Conservation (phyloP, 2,888 invertebrate species). For the Caenorhabditis imperialis region DNA sequence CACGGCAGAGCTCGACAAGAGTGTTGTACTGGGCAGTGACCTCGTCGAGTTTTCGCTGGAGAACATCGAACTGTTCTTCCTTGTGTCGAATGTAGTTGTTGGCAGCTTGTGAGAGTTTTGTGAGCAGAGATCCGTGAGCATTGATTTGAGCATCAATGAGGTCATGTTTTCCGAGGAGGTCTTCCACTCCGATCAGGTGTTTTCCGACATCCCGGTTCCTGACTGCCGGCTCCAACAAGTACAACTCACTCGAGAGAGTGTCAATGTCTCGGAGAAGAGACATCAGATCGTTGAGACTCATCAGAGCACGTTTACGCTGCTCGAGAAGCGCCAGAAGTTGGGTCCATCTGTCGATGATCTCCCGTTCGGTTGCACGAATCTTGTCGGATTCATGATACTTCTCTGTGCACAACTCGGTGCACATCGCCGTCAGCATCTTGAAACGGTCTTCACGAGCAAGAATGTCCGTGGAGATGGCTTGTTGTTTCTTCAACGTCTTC, state of each 20-base stretch:
- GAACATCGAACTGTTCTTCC: conserved; percentile 82
- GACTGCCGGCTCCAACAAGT: conserved; percentile 84
- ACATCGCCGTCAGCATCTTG: conserved; percentile 92
- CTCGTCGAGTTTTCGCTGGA: conserved; percentile 85
- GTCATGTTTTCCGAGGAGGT: conserved; percentile 92
- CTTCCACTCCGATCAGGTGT: conserved; percentile 94
- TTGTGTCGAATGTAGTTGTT: conserved; percentile 72
- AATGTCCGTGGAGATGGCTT: conserved; percentile 97
- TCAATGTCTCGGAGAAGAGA: conserved; percentile 91
- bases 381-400: conserved; percentile 91
- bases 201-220: conserved; percentile 86
- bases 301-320: conserved; percentile 82
- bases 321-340: conserved; percentile 88
- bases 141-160: conserved; percentile 86
- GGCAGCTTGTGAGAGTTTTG: conserved; percentile 66
- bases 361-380: conserved; percentile 81
- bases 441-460: conserved; percentile 93
- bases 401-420: conserved; percentile 90
- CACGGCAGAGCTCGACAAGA: conserved; percentile 84
- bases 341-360: conserved; percentile 84
- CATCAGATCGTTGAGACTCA: conserved; percentile 89
- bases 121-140: conserved; percentile 72
- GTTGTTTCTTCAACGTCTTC: conserved; percentile 97
- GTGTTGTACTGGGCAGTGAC: conserved; percentile 86
- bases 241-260: conserved; percentile 87